Base-by-base conservation (phyloP, 2,888 invertebrate genomes). In the Troides aeacus region DNA sequence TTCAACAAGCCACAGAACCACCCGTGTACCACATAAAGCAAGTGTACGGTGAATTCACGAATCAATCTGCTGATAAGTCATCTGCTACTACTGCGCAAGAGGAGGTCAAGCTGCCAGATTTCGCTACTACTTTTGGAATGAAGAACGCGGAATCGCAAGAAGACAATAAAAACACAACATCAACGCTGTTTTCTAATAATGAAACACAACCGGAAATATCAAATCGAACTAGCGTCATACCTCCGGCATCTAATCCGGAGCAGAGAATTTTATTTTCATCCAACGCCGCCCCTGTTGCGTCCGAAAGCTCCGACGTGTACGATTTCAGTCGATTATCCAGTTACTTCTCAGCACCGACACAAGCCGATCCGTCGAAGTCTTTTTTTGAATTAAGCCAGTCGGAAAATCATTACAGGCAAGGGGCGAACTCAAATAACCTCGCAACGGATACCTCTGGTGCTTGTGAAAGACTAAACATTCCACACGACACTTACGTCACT, bases 321-420 rank as follows among this genome's bases (percentile, higher is more conserved):
- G 79, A 75, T 50, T 86, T 83, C 56, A 92, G 83, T 72, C 82
- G 91, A 77, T 72, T 92, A 72, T 92, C 92, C 5, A 92, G 92
- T 67, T 92, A 92, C 71, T 92, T 92, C 66, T 76, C 85, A 10
- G 74, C 87, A 1, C 86, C 89, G 50, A 72, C 83, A 0, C 86
- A 89, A 83, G 79, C 86, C 0, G 90, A 91, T 2, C 86, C 83
- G 58, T 79, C 87, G 23, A 92, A 92, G 75, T 87, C 92, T 89
- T 92, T 92, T 92, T 92, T 92, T 91, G 92, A 92, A 76, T 81
- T 92, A 68, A 92, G 92, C 78, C 85, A 89, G 71, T 87, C 90
- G 70, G 90, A 91, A 84, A 86, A 90, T 61, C 91, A 92, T 72
- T 90, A 88, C 46, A 85, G 88, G 75, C 88, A 90, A 69, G 79